Evolutionary conservation across 1,140 invertebrate species (phyloP).

Genomic region (Platyscapa corneri): DNA sequence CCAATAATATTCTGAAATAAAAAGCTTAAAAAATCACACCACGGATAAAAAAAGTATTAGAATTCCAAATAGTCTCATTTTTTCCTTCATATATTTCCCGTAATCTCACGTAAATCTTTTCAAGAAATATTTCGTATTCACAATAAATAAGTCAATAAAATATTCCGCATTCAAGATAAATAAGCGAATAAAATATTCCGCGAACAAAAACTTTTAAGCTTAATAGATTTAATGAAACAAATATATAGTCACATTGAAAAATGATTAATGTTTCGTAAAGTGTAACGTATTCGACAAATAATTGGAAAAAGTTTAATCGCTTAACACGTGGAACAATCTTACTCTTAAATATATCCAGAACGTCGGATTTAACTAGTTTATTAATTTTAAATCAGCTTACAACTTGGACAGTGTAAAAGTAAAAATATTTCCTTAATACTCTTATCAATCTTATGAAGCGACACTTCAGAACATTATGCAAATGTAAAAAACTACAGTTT

Average conservation of each 20-base stretch:
- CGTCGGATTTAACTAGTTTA: too few species aligned
- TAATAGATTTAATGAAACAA: too few species aligned
- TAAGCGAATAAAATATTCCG: background rate
- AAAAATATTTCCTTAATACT: background rate
- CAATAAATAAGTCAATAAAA: too few species aligned
- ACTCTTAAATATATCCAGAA: background rate
- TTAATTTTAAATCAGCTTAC: too few species aligned
- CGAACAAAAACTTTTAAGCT: background rate
- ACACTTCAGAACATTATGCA: background rate
- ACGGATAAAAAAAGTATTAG: too few species aligned
- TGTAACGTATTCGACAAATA: background rate
- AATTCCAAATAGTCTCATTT: too few species aligned
- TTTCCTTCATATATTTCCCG: too few species aligned
- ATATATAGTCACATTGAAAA: background rate
- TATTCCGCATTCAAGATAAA: too few species aligned
- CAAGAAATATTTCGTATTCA: too few species aligned
- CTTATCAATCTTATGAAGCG: background rate
- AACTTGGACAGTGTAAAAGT: background rate
- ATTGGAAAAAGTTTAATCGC: background rate
- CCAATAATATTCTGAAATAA: too few species aligned
- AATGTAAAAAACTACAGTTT: background rate
- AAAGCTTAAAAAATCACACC: too few species aligned
- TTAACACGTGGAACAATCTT: background rate
- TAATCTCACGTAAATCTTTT: too few species aligned
- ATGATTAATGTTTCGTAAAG: background rate